Evolutionary conservation across 1,140 invertebrate species (phyloP).

Genomic region (Drosophila albomicans): DNA sequence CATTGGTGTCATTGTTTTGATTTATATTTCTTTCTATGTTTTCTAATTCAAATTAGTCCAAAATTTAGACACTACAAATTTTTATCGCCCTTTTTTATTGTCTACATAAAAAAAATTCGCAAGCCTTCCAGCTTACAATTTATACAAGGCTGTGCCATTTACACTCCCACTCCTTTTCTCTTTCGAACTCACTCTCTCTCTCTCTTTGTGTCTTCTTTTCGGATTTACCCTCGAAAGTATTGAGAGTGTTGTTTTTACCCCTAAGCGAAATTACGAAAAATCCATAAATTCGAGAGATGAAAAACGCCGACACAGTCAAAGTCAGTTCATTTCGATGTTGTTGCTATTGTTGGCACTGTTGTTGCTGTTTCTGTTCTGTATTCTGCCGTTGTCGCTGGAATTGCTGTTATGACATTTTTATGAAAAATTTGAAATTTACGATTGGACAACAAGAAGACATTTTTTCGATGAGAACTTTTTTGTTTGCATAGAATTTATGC

Average conservation of each 20-base stretch:
- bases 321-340: conserved; percentile 52
- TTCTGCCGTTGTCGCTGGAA: conserved; percentile 63
- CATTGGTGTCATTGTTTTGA: background rate
- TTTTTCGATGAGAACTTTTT: conserved; percentile 45
- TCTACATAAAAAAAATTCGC: conserved; percentile 44
- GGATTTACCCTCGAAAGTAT: conserved; percentile 11
- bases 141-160: background rate
- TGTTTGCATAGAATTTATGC: conserved; percentile 46
- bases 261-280: conserved; percentile 67
- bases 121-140: conserved; percentile 12
- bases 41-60: conserved; percentile 62
- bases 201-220: background rate
- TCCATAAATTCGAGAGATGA: conserved; percentile 79
- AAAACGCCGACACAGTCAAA: conserved; percentile 77
- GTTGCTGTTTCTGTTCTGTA: conserved; percentile 37
- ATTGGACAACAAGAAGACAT: conserved; percentile 61
- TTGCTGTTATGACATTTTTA: conserved; percentile 84
- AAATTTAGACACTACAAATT: conserved; percentile 65
- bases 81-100: conserved; percentile 56
- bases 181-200: conserved; percentile 9
- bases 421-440: conserved; percentile 84
- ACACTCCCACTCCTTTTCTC: conserved; percentile 5
- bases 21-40: background rate
- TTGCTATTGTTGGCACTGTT: conserved; percentile 42
- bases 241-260: conserved; percentile 53